A percentile compares a stretch with the other conserved stretches of the same genome.
phyloP scores from a whole-genome alignment of 2,113 vertebrate species.

The Sula dactylatra region DNA sequence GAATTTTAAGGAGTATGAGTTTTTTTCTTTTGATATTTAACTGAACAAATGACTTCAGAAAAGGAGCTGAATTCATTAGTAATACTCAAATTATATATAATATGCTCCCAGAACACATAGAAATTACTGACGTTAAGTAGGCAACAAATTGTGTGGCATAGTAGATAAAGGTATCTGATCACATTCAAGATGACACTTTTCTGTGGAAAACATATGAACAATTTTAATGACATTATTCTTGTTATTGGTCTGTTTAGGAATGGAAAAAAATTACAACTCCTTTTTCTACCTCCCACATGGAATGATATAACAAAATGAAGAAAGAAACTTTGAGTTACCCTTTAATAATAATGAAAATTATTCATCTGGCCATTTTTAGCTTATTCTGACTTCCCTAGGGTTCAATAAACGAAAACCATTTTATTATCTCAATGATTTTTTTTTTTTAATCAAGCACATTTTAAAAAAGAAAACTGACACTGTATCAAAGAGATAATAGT shows the following conservation, averaged over 20 bases:
- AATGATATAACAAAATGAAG: background rate
- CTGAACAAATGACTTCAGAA: background rate
- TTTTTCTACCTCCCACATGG: background rate
- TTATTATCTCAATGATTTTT: background rate
- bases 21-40: background rate
- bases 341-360: conserved; percentile 9
- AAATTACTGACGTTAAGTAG: background rate
- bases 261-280: background rate
- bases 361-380: background rate
- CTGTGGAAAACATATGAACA: background rate
- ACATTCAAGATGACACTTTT: background rate
- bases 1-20: background rate
- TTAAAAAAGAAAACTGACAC: background rate
- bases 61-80: background rate
- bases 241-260: background rate
- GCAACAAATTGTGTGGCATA: background rate
- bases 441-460: background rate
- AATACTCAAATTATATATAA: background rate
- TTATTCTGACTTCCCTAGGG: conserved; percentile 13
- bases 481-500: background rate
- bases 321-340: background rate
- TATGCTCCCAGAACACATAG: background rate
- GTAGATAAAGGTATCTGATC: background rate
- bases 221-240: background rate
- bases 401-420: background rate